Percentiles rank a stretch among this genome's conserved stretches.
phyloP scores from a whole-genome alignment of 1,140 invertebrate species.

The Lordiphosa collinella region DNA sequence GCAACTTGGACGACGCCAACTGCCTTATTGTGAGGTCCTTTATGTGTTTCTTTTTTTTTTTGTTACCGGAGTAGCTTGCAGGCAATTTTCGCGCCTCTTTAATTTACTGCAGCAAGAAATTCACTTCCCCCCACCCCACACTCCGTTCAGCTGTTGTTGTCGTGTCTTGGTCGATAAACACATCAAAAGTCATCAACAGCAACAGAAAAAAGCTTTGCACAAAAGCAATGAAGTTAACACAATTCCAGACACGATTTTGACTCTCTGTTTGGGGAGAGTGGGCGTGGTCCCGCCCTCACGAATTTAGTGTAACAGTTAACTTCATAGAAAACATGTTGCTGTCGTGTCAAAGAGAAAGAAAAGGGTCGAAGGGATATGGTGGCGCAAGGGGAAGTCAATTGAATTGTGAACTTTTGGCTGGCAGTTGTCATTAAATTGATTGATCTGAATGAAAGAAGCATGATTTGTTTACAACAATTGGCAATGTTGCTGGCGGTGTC shows the following conservation, averaged over 20 bases:
- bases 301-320: constrained; percentile 57
- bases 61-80: constrained; percentile 26
- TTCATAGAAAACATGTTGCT: constrained; percentile 21
- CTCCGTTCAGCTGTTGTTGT: background rate
- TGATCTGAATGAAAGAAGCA: constrained; percentile 52
- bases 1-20: constrained; percentile 44
- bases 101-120: constrained; percentile 46
- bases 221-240: constrained; percentile 54
- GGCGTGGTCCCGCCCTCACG: constrained; percentile 49
- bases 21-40: constrained; percentile 19
- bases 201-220: constrained; percentile 3
- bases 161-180: constrained; percentile 61
- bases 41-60: constrained; percentile 6
- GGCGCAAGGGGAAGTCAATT: constrained; percentile 31
- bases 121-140: background rate
- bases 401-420: constrained; percentile 58
- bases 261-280: constrained; percentile 13
- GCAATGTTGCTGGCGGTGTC: constrained; percentile 23
- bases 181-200: constrained; percentile 68
- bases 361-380: constrained; percentile 1
- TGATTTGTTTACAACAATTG: constrained; percentile 66
- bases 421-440: constrained; percentile 59
- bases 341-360: constrained; percentile 25
- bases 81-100: constrained; percentile 72
- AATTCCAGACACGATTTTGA: constrained; percentile 60